Conservation (phyloP, 2,888 invertebrate genomes). For the Melinaea marsaeus region DNA sequence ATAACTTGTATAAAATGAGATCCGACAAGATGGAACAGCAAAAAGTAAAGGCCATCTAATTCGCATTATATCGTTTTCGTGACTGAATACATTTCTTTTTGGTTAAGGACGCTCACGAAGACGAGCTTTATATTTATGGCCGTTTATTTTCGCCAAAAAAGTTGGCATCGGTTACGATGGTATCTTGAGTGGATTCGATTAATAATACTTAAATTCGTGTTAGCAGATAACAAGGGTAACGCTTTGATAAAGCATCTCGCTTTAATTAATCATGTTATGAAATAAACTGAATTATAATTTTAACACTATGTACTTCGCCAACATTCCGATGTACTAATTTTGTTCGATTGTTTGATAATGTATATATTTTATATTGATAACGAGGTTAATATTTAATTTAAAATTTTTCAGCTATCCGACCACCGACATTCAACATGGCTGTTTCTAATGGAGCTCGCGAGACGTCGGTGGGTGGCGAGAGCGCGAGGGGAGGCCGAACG, state of each 20-base stretch:
- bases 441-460: slow-evolving; percentile 83
- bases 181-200: slow-evolving; percentile 50
- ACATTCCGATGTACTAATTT: neutral
- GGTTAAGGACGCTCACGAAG: slow-evolving; percentile 64
- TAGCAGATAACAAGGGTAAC: slow-evolving; percentile 34
- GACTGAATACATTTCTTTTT: slow-evolving; percentile 65
- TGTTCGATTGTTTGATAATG: neutral
- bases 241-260: slow-evolving; percentile 19
- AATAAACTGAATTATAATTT: neutral
- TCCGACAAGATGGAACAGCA: slow-evolving; percentile 61
- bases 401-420: slow-evolving; percentile 42
- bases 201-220: slow-evolving; percentile 46
- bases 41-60: slow-evolving; percentile 60
- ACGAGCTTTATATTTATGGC: slow-evolving; percentile 60
- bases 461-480: slow-evolving; percentile 76
- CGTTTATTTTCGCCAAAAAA: slow-evolving; percentile 52
- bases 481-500: slow-evolving; percentile 51
- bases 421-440: slow-evolving; percentile 78
- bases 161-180: slow-evolving; percentile 43
- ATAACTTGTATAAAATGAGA: slow-evolving; percentile 60
- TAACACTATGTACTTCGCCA: too few relatives aligned
- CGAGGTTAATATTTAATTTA: neutral
- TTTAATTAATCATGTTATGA: slow-evolving; percentile 11
- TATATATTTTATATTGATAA: neutral
- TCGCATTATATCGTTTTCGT: slow-evolving; percentile 62